A percentile compares a stretch with the other conserved stretches of the same genome.
phyloP scores from a whole-genome alignment of 2,797 vertebrate species.

The Distichodus sexfasciatus region DNA sequence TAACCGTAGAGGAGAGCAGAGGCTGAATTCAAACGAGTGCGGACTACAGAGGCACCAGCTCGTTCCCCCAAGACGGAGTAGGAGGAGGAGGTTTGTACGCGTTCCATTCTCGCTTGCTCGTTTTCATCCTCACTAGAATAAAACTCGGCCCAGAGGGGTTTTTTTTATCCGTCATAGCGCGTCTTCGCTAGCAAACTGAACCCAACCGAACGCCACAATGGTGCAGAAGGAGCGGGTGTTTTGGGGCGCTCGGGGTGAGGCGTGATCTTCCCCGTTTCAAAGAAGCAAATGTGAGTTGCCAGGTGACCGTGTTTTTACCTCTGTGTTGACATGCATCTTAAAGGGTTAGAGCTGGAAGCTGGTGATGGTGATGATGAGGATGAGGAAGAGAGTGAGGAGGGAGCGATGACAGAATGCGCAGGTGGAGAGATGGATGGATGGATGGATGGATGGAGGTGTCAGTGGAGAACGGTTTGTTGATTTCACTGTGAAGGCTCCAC shows the following conservation, averaged over 20 bases:
- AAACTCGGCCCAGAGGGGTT: neutral
- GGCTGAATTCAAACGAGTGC: constrained; percentile 40
- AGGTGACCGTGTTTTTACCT: neutral
- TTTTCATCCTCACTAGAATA: constrained; percentile 4
- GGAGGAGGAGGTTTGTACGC: constrained; percentile 60
- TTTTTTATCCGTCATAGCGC: neutral
- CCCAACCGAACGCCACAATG: constrained; percentile 32
- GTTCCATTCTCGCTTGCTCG: constrained; percentile 32
- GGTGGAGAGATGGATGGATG: constrained; percentile 17
- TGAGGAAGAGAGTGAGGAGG: neutral
- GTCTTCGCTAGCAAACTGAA: constrained; percentile 24
- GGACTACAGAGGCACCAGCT: constrained; percentile 35
- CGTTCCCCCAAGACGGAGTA: no score
- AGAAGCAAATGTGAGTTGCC: constrained; percentile 5
- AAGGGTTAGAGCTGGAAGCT: no score
- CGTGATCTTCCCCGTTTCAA: constrained; percentile 44
- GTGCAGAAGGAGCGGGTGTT: constrained; percentile 33
- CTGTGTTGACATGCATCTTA: no score
- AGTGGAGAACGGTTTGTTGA: constrained; percentile 12
- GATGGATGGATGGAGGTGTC: constrained; percentile 4
- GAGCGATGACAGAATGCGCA: constrained; percentile 19
- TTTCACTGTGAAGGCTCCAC: constrained; percentile 13
- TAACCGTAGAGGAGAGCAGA: constrained; percentile 37
- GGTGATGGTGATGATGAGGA: no score
- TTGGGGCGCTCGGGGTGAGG: constrained; percentile 32